Conservation (phyloP, 2,888 invertebrate genomes). For the Theodoxus fluviatilis region DNA sequence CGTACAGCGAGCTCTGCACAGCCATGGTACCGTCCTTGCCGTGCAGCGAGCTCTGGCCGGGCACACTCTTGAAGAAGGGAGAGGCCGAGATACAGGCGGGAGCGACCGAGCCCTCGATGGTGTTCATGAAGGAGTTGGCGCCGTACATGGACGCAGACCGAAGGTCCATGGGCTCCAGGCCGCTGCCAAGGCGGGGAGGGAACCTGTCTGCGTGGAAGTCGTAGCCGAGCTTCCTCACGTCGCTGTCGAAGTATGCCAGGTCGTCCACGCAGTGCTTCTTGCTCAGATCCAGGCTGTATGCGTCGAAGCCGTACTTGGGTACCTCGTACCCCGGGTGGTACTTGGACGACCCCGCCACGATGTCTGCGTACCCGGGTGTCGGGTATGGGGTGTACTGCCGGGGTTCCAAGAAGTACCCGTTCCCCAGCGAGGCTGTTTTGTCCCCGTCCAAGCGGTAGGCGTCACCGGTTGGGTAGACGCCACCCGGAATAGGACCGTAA, state of each 20-base stretch:
- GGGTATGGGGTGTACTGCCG: constrained; percentile 62
- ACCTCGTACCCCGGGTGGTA: constrained; percentile 60
- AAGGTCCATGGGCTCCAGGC: constrained; percentile 52
- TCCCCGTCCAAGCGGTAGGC: constrained; percentile 53
- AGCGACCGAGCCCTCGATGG: constrained; percentile 42
- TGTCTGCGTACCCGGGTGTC: constrained; percentile 59
- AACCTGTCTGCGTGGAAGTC: constrained; percentile 45
- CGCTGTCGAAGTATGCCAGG: constrained; percentile 47
- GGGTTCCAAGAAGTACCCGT: constrained; percentile 60
- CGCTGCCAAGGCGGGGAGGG: constrained; percentile 45
- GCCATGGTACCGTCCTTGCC: no score
- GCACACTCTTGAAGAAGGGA: constrained; percentile 42
- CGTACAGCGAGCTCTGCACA: no score
- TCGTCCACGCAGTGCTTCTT: constrained; percentile 59
- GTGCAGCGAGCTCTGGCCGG: constrained; percentile 28
- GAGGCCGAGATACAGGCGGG: constrained; percentile 42
- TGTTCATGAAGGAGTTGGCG: constrained; percentile 40
- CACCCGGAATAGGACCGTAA: constrained; percentile 46
- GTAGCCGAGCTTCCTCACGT: constrained; percentile 53
- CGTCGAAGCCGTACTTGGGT: constrained; percentile 55
- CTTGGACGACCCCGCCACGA: constrained; percentile 54
- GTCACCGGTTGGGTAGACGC: constrained; percentile 49
- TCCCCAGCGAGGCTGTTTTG: constrained; percentile 55
- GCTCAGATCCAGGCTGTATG: constrained; percentile 59
- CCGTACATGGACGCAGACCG: constrained; percentile 49